A percentile compares a stretch with the other conserved stretches of the same genome.
Conservation (phyloP, 2,113 vertebrate species). For the Oryzias melastigma region DNA sequence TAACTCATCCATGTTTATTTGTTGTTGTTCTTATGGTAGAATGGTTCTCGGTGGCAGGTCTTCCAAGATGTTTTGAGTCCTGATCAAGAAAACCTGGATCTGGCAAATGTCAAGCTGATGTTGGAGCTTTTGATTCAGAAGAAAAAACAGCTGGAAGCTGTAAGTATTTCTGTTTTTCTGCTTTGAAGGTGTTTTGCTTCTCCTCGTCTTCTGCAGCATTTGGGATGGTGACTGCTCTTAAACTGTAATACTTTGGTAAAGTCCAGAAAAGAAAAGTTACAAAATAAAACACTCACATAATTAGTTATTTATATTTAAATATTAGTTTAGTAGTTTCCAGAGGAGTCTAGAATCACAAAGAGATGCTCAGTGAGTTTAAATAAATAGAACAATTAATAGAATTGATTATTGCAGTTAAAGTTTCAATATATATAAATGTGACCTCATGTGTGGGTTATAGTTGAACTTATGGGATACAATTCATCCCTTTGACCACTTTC, state of each 20-base stretch:
- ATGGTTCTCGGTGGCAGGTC: conserved; percentile 95
- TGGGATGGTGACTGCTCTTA: background rate
- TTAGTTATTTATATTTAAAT: background rate
- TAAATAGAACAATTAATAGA: no score
- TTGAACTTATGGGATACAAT: no score
- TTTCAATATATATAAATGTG: no score
- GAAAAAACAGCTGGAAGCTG: conserved; percentile 97
- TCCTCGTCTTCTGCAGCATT: fast-evolving
- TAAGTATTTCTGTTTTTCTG: conserved; percentile 63
- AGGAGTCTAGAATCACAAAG: no score
- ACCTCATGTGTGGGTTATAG: no score
- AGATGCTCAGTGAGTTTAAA: no score
- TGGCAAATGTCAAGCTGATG: conserved; percentile 97
- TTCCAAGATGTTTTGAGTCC: conserved; percentile 92
- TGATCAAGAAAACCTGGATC: conserved; percentile 96
- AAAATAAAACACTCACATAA: background rate
- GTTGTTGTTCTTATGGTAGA: conserved; percentile 68
- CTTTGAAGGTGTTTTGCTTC: background rate
- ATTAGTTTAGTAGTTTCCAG: no score
- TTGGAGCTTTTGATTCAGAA: conserved; percentile 95
- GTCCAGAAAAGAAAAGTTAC: background rate
- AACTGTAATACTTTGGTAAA: background rate
- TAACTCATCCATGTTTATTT: no score
- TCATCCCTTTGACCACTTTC: no score
- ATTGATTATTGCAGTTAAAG: no score